These are phyloP conservation scores for Eretmochelys imbricata DNA, from an alignment of 2,113 vertebrate genomes.

Conservation along the genomic window DNA sequence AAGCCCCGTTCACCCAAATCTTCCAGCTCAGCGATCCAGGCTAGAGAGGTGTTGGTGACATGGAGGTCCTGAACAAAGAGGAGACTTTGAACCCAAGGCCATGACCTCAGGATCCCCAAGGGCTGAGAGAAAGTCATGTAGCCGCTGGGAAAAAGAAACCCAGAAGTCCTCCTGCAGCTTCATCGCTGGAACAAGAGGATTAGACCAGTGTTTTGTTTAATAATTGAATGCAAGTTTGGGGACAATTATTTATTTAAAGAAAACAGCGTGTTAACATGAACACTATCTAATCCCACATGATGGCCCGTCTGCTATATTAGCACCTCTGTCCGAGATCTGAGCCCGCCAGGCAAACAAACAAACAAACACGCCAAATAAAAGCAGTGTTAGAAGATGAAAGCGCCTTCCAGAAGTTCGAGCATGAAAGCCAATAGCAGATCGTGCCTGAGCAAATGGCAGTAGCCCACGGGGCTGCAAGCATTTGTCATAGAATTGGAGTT, in stretches of 20 bases:
- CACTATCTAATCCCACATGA: neutral
- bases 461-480: neutral
- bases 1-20: neutral
- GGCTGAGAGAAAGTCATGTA: neutral
- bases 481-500: neutral
- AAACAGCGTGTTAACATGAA: conserved; percentile 9
- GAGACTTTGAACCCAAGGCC: neutral
- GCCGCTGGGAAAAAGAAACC: neutral
- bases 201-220: neutral
- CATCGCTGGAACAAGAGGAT: accelerated
- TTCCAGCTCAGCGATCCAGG: neutral
- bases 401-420: neutral
- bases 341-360: neutral
- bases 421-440: neutral
- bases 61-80: neutral
- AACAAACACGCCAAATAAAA: neutral
- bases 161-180: neutral
- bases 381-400: neutral
- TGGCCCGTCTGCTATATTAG: neutral
- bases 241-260: conserved; percentile 12
- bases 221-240: neutral
- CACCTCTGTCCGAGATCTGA: conserved; percentile 2
- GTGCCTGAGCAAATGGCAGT: neutral
- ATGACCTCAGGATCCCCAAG: neutral
- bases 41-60: neutral